These are phyloP conservation scores for Sphaerodactylus townsendi DNA, from an alignment of 2,113 vertebrate genomes.

Conservation along the genomic window DNA sequence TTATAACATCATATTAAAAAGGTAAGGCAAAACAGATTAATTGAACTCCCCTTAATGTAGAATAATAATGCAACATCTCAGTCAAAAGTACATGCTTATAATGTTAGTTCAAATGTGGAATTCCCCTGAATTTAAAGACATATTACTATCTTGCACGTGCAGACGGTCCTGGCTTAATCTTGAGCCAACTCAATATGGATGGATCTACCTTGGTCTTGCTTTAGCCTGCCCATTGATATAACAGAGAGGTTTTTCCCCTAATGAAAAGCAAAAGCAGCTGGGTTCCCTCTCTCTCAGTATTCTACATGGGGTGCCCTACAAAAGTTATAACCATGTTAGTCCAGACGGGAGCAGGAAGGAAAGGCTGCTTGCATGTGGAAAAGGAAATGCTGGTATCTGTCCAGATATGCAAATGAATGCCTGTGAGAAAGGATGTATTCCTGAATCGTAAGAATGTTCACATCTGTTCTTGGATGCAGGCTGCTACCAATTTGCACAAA, in stretches of 20 bases:
- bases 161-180: too few species aligned
- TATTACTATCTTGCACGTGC: neutral
- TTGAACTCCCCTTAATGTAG: neutral
- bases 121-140: neutral
- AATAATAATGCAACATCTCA: neutral
- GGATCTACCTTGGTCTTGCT: neutral
- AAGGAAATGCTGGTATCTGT: neutral
- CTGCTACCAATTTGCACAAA: neutral
- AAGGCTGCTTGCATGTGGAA: neutral
- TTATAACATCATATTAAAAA: conserved; percentile 28
- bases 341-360: neutral
- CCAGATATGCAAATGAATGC: too few species aligned
- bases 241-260: neutral
- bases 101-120: neutral
- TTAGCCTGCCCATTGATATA: neutral
- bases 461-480: neutral
- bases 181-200: neutral
- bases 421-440: neutral
- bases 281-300: neutral
- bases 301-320: neutral
- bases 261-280: neutral
- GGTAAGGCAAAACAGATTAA: neutral
- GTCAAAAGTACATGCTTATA: neutral
- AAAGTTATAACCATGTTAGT: neutral
- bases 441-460: neutral